Conservation (phyloP, 2,797 vertebrate genomes). For the Cottoperca gobio region DNA sequence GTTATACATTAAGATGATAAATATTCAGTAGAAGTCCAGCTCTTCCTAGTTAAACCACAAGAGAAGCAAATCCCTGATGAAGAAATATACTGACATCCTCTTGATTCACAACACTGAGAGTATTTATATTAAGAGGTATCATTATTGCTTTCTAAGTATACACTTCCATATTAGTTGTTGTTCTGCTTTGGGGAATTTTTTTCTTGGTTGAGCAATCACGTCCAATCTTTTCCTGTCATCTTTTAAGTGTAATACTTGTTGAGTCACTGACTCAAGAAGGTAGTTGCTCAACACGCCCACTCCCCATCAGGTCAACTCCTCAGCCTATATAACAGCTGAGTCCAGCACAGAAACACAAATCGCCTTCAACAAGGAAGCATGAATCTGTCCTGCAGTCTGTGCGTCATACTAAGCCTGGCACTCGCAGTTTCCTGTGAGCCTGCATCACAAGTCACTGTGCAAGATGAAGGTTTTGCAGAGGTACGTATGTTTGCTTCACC, state of each 20-base stretch:
- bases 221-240: background rate
- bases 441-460: conserved; percentile 14
- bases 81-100: accelerated
- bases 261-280: conserved; percentile 21
- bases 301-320: background rate
- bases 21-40: background rate
- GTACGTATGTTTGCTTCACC: conserved; percentile 49
- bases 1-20: background rate
- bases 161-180: too few relatives aligned
- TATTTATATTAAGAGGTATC: too few relatives aligned
- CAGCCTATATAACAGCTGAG: conserved; percentile 63
- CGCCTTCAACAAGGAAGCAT: conserved; percentile 51
- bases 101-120: background rate
- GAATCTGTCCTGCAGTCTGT: conserved; percentile 58
- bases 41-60: background rate
- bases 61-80: background rate
- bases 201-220: background rate
- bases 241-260: conserved; percentile 36
- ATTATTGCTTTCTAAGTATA: too few relatives aligned
- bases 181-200: background rate
- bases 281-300: conserved; percentile 67
- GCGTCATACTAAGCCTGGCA: conserved; percentile 61
- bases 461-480: conserved; percentile 68
- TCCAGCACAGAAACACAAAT: conserved; percentile 14
- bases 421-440: conserved; percentile 52